Evolutionary conservation across 2,113 vertebrate species (phyloP), one percentile per base, ranked within the genome.

Genomic region (Archocentrus centrarchus): DNA sequence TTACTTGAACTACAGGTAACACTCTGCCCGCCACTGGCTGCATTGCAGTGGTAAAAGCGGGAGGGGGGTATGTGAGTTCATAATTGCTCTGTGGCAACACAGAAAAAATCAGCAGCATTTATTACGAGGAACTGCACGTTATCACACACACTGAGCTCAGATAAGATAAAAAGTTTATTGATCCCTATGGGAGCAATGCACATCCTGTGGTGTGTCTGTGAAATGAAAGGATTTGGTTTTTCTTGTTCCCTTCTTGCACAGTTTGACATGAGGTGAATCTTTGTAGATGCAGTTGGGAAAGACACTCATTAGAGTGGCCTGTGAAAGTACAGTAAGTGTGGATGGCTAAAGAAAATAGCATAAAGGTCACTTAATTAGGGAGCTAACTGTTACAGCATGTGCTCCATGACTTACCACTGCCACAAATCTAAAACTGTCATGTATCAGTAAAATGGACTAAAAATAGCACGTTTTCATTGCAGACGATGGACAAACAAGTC

Each of bases 311-410:
- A 53, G 10, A 7, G 24, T 20, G 44, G 24, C 0, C 44, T 50
- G 64, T 70, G 8, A 50, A 53, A 70, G 44, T 53, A 70, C 66
- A 70, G 30, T 70, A 50, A 70, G 30, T 70, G 41, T 70, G 41
- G 66, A 30, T 70, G 17, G 44, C 41, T 30, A 70, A 50, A 70
- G 3, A 50, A 50, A 70, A 50, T 50, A 70, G 24, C 11, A 13
- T 70, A 70, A 50, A 70, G 24, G 66, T 70, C 47, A 70, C 24
- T 50, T 50, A 30, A 70, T 70, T 70, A 70, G 24, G 17, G 47
- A 70, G 44, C 44, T 30, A 17, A 44, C 44, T 70, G 24, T 70
- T 50, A 50, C 41, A 50, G 66, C 22, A 47, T 44, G 24, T 66
- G 64, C 41, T 68, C 14, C 27, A 47, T 68, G 64, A 47, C 5